Base-by-base conservation (phyloP, 2,797 vertebrate genomes). In the Aphelocoma californica region DNA sequence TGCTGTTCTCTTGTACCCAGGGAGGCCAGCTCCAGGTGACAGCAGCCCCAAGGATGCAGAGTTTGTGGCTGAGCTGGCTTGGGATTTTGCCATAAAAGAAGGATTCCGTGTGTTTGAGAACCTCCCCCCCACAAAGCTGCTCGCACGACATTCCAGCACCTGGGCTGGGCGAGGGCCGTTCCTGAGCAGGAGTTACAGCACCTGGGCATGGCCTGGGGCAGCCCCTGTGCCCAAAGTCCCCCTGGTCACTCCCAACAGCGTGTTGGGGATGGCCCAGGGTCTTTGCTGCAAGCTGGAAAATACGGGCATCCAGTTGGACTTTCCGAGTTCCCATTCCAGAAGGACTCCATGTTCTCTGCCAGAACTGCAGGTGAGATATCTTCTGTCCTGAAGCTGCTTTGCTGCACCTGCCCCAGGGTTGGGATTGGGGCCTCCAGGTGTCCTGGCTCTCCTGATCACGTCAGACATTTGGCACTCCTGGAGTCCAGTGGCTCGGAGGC, bases 31-130 rank as follows among this genome's bases (percentile, higher is more conserved):
- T 4, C 74, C 86, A 15, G 91, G 97, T 6, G 90, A 90, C 64
- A 95, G 90, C n/a, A 91, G 64, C 58, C 95, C 79, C 0, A 93
- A 97, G 72, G 90, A 98, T 9, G 29, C 83, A 5, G 98, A 98
- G 62, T 90, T 96, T 3, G 96, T 97, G 83, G 97, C 98, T 1
- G 87, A 98, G 32, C 88, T 98, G 88, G 98, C 98, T 2, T 99
- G 98, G 98, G 98, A 98, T 44, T 99, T 99, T 45, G 98, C 98
- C 16, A 62, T 96, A 34, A 98, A 98, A 79, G 98, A 99, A 97
- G 98, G 98, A 36, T 99, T 99, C 95, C 98, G 96, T 26, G 54
- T 98, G 81, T 99, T 99, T 92, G 98, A 98, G 81, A 88, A 82
- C 48, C 95, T 96, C 20, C 87, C 98, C 1, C 15, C 67, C 16